Percentiles rank a stretch among this genome's conserved stretches.
Conservation (phyloP, 2,113 vertebrate species). For the Megaleporinus macrocephalus region DNA sequence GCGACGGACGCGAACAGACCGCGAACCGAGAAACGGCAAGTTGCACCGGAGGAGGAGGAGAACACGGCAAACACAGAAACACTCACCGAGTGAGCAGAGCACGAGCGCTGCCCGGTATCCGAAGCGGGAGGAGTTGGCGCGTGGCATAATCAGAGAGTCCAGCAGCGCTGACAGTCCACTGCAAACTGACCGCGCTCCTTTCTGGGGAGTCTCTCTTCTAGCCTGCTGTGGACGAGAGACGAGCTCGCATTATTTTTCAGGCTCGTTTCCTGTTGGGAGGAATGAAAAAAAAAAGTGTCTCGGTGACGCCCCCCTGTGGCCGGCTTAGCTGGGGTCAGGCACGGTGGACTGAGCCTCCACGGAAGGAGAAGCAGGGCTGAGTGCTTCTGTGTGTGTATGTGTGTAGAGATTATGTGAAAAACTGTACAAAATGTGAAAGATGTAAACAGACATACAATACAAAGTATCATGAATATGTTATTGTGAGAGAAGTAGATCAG, state of each 20-base stretch:
- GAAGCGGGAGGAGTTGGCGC: constrained; percentile 36
- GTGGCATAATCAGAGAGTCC: constrained; percentile 64
- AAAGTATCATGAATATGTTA: no score
- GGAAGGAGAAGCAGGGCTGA: no score
- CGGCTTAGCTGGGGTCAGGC: background rate
- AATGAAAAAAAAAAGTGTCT: constrained; percentile 43
- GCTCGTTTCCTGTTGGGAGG: constrained; percentile 49
- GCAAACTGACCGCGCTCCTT: constrained; percentile 35
- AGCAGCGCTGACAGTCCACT: constrained; percentile 54
- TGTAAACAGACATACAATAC: no score
- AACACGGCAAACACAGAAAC: background rate
- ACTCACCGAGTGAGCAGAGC: constrained; percentile 72
- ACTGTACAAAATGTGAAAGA: no score
- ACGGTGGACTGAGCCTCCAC: no score
- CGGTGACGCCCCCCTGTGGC: constrained; percentile 73
- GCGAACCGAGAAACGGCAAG: background rate
- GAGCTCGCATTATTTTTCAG: constrained; percentile 16
- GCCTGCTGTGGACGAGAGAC: constrained; percentile 21
- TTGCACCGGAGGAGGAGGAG: background rate
- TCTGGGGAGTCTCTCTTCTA: constrained; percentile 10
- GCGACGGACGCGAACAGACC: background rate
- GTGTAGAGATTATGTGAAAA: no score
- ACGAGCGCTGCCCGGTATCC: constrained; percentile 65
- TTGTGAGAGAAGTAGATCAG: no score
- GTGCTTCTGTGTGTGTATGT: no score